Base-by-base conservation (phyloP, 1,140 invertebrate genomes). In the Cydia amplana region DNA sequence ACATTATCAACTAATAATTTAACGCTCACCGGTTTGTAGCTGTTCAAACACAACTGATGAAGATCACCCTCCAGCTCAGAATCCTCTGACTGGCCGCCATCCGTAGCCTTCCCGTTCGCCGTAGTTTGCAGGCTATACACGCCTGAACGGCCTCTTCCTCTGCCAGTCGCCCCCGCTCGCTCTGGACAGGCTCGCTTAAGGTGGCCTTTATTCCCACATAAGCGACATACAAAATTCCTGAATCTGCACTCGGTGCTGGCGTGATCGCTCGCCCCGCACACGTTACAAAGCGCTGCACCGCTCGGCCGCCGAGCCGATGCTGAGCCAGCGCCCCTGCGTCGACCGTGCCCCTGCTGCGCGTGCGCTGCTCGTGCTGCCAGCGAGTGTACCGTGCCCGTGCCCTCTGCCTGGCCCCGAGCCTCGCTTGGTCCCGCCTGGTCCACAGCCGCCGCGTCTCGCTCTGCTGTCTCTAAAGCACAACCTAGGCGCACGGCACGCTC, bases 11-110 rank as follows among this genome's bases (percentile, higher is more conserved):
- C 73, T 1, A n/a, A 49, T 49, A 84, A 25, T 16, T 46, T 64
- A 14, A 82, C 43, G 55, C 74, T 79, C 51, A 77, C 78, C 43
- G 78, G 75, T 25, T 60, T 73, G 74, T 75, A 82, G 46, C 75
- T 40, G 20, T 73, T 81, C 64, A 79, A 77, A 72, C 63, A 51
- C 73, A 76, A n/a, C 49, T 51, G 49, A 51, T 51, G 49, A 5
- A 51, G 49, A n/a, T 51, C 49, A 51, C 49, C 49, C 49, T 51
- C 49, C 49, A 51, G 14, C 14, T 51, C 49, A n/a, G 49, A 51
- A 16, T 51, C 49, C 4, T 51, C 49, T 51, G 49, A 51, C 49
- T 51, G 49, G 49, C 49, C 49, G 49, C 49, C n/a, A 51, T n/a
- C 49, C 49, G 16, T n/a, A 16, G 49, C 14, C n/a, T 16, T 16